Percentiles rank a stretch among this genome's conserved stretches.
These are phyloP conservation scores for Epinotia nisella DNA, from an alignment of 2,888 invertebrate genomes.

Conservation along the genomic window DNA sequence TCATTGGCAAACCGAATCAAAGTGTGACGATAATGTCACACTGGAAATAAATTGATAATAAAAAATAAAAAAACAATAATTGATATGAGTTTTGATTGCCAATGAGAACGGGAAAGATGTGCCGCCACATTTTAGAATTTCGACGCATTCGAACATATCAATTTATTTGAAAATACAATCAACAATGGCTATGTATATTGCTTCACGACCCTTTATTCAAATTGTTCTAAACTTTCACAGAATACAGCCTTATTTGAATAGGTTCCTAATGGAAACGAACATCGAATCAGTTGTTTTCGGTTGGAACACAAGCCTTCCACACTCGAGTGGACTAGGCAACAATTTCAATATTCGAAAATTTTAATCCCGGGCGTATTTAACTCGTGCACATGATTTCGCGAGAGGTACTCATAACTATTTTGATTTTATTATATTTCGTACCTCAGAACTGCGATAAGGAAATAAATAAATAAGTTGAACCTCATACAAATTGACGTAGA, in stretches of 20 bases:
- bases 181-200: background rate
- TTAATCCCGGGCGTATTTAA: constrained; percentile 7
- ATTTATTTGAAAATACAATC: background rate
- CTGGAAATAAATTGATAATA: background rate
- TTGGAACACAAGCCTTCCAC: background rate
- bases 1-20: background rate
- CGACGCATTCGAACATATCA: background rate
- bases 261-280: constrained; percentile 8
- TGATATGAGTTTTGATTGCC: background rate
- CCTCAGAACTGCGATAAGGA: no score
- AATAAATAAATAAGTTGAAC: no score
- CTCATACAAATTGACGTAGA: no score
- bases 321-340: background rate
- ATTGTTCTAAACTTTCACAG: constrained; percentile 15
- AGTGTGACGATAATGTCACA: background rate
- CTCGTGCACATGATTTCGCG: constrained; percentile 1
- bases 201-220: constrained; percentile 14
- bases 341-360: constrained; percentile 28
- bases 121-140: background rate
- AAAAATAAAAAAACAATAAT: no score
- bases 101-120: background rate
- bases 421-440: background rate
- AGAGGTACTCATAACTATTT: background rate
- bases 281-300: background rate
- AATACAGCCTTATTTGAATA: constrained; percentile 21